Evolutionary conservation across 2,888 invertebrate species (phyloP), one percentile per base, ranked within the genome.

Genomic region (Cistogaster globosa): DNA sequence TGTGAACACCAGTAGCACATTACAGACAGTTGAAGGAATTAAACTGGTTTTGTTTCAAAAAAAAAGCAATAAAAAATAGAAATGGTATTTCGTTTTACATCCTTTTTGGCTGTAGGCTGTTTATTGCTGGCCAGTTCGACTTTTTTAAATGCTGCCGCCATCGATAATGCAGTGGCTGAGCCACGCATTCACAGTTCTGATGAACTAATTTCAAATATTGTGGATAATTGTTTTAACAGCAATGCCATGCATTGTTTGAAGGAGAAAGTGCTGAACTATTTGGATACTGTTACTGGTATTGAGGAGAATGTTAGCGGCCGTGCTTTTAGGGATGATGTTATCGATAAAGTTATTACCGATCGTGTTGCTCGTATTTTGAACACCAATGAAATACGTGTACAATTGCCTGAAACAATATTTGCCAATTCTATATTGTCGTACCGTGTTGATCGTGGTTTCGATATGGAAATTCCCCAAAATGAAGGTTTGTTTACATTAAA

Each of bases 271-370:
- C 93, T 97, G 42, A 94, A 94, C 76, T 97, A 95, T 93, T 93
- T 97, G 93, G 96, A 97, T 92, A 95, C 94, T 55, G 93, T 95
- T 78, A 92, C 96, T 83, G 95, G 95, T 88, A 93, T 95, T 51
- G 93, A 93, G 79, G 94, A 94, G 76, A 95, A 95, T 88, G 89
- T 91, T 72, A 94, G 94, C 72, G 94, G 94, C 60, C 94, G 95
- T 87, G 94, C 94, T 84, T 93, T 95, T 85, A 93, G 95, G 87
- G 94, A 94, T 78, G 92, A 94, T 71, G 94, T 95, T 90, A 94
- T 96, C 86, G 97, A 97, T 88, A 95, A 95, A 91, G 95, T 96
- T 80, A 95, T 97, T 88, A 95, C 95, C 87, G 95, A 96, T 87
- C 94, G 97, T 87, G 94, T 95, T 12, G 94, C 95, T 14, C 94